Conservation (phyloP, 2,113 vertebrate genomes). For the Enhydra lutris region DNA sequence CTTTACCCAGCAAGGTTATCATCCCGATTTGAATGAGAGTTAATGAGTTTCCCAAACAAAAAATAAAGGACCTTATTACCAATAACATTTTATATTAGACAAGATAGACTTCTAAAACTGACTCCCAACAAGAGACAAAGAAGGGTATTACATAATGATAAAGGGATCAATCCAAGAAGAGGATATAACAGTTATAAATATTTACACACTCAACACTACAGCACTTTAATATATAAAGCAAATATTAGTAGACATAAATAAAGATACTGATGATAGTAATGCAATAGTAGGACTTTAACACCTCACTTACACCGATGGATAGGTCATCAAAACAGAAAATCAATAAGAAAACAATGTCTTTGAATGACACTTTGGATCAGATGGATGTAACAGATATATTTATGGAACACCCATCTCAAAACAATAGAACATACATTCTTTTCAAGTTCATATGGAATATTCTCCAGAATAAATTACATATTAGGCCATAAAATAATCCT, state of each 20-base stretch:
- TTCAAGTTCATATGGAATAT: background rate
- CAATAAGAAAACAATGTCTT: background rate
- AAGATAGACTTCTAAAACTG: background rate
- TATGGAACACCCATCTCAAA: background rate
- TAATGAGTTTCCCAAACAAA: background rate
- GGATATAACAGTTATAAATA: background rate
- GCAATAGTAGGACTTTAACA: background rate
- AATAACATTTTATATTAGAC: background rate
- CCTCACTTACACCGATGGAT: background rate
- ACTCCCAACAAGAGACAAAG: background rate
- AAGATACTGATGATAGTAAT: background rate
- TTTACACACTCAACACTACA: background rate
- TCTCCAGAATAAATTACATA: background rate
- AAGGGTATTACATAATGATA: background rate
- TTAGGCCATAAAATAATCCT: background rate
- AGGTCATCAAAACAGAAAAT: background rate
- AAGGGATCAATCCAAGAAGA: background rate
- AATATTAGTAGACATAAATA: background rate
- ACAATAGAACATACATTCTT: background rate
- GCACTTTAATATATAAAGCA: background rate
- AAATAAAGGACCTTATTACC: background rate
- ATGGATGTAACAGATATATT: background rate
- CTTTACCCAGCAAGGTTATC: background rate
- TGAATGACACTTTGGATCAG: background rate
- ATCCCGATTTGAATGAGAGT: background rate